These are phyloP conservation scores for Theodoxus fluviatilis DNA, from an alignment of 2,888 invertebrate species.

Conservation along the genomic window DNA sequence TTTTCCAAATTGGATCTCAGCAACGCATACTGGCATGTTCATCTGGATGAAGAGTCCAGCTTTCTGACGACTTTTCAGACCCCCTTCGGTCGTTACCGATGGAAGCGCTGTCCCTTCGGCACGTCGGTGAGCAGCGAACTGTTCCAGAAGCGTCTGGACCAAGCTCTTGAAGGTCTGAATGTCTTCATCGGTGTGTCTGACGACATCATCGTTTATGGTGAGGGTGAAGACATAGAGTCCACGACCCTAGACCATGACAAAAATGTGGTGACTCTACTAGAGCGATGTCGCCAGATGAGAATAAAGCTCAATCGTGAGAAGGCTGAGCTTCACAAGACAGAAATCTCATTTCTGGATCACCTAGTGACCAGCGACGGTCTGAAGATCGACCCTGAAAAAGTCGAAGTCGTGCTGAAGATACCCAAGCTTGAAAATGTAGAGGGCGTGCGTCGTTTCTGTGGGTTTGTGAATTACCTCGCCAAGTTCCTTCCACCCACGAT, in stretches of 20 bases:
- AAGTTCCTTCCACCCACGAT: slow-evolving; percentile 31
- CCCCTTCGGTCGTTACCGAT: slow-evolving; percentile 26
- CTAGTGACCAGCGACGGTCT: slow-evolving; percentile 27
- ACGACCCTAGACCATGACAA: slow-evolving; percentile 34
- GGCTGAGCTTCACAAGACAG: slow-evolving; percentile 22
- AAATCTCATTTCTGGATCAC: slow-evolving; percentile 30
- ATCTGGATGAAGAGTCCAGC: slow-evolving; percentile 27
- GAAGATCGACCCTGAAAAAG: slow-evolving; percentile 32
- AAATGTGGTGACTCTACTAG: slow-evolving; percentile 27
- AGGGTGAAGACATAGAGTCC: neutral
- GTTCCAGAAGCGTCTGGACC: slow-evolving; percentile 29
- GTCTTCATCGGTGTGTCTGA: slow-evolving; percentile 33
- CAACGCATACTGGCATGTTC: slow-evolving; percentile 28
- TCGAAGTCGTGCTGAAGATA: slow-evolving; percentile 29
- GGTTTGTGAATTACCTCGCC: slow-evolving; percentile 36
- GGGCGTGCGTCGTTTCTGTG: slow-evolving; percentile 28
- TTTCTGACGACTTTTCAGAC: slow-evolving; percentile 28
- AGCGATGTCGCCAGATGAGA: slow-evolving; percentile 25
- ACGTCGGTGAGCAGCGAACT: slow-evolving; percentile 30
- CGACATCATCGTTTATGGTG: slow-evolving; percentile 34
- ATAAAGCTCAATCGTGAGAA: slow-evolving; percentile 29
- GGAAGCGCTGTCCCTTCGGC: slow-evolving; percentile 33
- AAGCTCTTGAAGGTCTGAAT: slow-evolving; percentile 29
- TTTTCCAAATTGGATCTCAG: slow-evolving; percentile 29
- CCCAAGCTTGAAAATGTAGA: slow-evolving; percentile 30